phyloP scores from a whole-genome alignment of 2,888 invertebrate species.

The Oegoconia quadripuncta region DNA sequence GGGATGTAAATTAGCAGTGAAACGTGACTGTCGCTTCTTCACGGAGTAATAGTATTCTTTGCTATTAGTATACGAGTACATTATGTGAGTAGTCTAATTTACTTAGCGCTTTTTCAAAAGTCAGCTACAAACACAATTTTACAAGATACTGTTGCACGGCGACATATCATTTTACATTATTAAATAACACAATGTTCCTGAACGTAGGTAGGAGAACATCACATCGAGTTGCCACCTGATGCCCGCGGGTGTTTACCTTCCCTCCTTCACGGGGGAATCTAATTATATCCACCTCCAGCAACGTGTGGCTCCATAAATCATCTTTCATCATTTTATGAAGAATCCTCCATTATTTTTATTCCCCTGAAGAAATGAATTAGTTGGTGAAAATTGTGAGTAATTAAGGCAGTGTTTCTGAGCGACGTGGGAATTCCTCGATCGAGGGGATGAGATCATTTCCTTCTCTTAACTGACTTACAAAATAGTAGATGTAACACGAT shows the following conservation, averaged over 20 bases:
- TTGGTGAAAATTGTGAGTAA: conserved; percentile 2
- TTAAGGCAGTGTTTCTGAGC: neutral
- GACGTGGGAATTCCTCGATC: no score
- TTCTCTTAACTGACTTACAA: no score
- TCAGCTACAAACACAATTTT: neutral
- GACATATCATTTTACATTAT: conserved; percentile 9
- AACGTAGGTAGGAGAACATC: conserved; percentile 1
- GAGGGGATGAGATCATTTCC: no score
- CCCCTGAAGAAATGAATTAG: conserved; percentile 6
- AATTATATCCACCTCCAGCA: conserved; percentile 10
- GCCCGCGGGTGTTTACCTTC: conserved; percentile 12
- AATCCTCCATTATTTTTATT: conserved; percentile 10
- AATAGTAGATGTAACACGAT: no score
- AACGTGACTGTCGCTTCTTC: no score
- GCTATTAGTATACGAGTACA: no score
- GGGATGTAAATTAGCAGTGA: no score
- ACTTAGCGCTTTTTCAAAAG: no score
- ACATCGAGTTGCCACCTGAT: conserved; percentile 9
- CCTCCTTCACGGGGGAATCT: conserved; percentile 9
- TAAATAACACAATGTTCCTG: conserved; percentile 3
- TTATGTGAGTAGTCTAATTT: no score
- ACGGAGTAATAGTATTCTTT: no score
- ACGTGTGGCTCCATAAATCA: conserved; percentile 15
- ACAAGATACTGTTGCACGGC: neutral
- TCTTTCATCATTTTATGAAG: conserved; percentile 13